Percentiles rank a stretch among this genome's conserved stretches.
phyloP scores from a whole-genome alignment of 2,113 vertebrate species.

The Centrocercus urophasianus region DNA sequence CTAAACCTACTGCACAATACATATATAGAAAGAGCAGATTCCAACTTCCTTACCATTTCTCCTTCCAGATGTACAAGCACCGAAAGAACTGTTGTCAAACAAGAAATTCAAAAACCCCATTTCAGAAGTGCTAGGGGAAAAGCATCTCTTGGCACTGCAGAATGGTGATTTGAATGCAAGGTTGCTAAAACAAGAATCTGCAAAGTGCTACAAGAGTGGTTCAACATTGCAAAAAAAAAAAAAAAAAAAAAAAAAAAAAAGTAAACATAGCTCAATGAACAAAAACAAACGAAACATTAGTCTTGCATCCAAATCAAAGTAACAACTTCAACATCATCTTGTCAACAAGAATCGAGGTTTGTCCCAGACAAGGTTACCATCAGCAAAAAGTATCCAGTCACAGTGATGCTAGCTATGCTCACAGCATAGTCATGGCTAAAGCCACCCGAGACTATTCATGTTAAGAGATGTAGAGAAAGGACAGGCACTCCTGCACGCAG shows the following conservation, averaged over 20 bases:
- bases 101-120: slow-evolving; percentile 6
- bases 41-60: not conserved
- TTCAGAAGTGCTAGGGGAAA: not conserved
- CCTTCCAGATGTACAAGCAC: not conserved
- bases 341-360: slow-evolving; percentile 1
- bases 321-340: not conserved
- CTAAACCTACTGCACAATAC: not conserved
- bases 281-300: slow-evolving; percentile 12
- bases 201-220: not conserved
- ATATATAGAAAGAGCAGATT: not conserved
- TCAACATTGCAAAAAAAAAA: not conserved
- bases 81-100: slow-evolving; percentile 25
- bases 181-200: slow-evolving; percentile 32
- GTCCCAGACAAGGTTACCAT: not conserved
- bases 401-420: not conserved
- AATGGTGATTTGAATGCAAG: not conserved
- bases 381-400: not conserved
- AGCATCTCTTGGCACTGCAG: slow-evolving; percentile 45
- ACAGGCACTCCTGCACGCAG: not conserved
- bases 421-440: not conserved
- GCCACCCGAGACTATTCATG: not conserved
- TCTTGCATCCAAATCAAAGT: not conserved
- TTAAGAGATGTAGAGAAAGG: not conserved
- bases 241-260: not conserved
- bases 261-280: not conserved